Evolutionary conservation across 2,113 vertebrate genomes (phyloP).

Genomic region (Perognathus longimembris): DNA sequence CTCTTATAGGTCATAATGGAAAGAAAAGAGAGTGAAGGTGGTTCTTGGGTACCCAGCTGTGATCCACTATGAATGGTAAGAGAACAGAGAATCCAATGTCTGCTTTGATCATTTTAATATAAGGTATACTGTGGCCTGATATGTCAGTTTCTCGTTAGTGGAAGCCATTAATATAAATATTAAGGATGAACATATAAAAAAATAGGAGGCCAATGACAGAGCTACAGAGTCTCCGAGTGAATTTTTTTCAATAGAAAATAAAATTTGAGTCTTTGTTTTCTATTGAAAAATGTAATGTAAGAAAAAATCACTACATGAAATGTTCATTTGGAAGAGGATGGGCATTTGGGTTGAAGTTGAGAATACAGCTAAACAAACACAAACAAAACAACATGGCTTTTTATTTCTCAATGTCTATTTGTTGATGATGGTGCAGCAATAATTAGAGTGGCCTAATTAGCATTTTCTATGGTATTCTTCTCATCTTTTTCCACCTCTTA

Average conservation of each 20-base stretch:
- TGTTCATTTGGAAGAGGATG: not conserved
- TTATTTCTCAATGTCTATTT: not conserved
- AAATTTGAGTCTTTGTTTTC: slow-evolving; percentile 1
- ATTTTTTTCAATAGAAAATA: not conserved
- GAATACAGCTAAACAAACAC: not conserved
- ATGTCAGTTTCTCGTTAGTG: not conserved
- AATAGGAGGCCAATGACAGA: not conserved
- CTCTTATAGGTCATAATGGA: not conserved
- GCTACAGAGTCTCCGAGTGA: not conserved
- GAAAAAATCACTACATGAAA: slow-evolving; percentile 15
- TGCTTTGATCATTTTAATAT: not conserved
- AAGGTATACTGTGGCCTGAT: not conserved
- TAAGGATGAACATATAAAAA: not conserved
- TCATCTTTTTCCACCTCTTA: slow-evolving; percentile 1
- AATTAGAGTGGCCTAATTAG: not conserved
- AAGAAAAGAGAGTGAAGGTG: not conserved
- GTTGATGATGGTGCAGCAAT: not conserved
- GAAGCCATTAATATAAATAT: not conserved
- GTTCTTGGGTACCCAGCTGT: not conserved
- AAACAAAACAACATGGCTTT: not conserved
- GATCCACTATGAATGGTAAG: not conserved
- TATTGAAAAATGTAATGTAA: not conserved
- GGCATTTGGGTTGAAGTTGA: slow-evolving; percentile 5
- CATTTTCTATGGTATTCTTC: not conserved
- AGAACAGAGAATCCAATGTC: not conserved